phyloP scores from a whole-genome alignment of 2,797 vertebrate species.

The Danio albolineatus region DNA sequence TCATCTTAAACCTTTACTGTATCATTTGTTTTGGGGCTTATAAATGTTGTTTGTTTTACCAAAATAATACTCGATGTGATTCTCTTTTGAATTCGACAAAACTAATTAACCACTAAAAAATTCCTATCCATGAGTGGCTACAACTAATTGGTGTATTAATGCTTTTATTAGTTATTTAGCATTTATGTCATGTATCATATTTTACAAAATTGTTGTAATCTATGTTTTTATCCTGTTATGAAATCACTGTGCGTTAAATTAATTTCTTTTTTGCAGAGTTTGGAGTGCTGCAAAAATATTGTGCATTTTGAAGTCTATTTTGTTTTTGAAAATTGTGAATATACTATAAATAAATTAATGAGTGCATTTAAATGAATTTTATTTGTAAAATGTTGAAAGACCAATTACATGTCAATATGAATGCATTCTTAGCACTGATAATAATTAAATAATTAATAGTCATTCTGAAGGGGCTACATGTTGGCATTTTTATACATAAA shows the following conservation, averaged over 20 bases:
- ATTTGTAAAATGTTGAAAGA: no score
- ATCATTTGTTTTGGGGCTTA: not conserved
- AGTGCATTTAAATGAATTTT: no score
- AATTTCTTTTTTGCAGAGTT: not conserved
- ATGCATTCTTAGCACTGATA: no score
- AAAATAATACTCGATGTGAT: not conserved
- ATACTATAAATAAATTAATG: no score
- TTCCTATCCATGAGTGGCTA: not conserved
- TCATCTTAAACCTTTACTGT: no score
- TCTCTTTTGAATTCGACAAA: not conserved
- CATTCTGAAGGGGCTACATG: no score
- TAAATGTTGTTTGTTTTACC: not conserved
- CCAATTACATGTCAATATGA: no score
- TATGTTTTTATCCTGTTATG: not conserved
- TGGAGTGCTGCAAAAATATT: not conserved
- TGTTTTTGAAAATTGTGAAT: no score
- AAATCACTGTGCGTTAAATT: not conserved
- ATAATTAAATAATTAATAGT: no score
- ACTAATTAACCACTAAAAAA: not conserved
- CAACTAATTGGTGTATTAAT: not conserved
- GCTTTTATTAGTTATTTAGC: no score
- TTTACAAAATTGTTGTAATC: not conserved
- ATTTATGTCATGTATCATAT: no score
- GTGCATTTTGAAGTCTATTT: not conserved
- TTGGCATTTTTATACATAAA: no score